Evolutionary conservation across 2,113 vertebrate genomes (phyloP).

Genomic region (Hystrix cristata): DNA sequence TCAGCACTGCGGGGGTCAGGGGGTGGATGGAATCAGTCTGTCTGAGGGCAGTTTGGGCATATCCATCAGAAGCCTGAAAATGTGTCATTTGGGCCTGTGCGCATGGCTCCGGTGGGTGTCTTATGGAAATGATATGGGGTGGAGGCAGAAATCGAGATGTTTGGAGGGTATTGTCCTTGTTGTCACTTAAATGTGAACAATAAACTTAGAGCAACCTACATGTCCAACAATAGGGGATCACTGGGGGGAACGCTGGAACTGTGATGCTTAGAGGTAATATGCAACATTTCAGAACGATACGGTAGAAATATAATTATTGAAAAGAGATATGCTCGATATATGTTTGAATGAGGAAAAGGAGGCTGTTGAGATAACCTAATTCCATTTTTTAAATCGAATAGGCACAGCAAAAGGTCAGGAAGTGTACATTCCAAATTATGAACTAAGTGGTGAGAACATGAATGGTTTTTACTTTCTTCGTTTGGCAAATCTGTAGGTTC

Average conservation of each 20-base stretch:
- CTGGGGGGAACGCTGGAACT: neutral
- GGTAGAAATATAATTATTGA: neutral
- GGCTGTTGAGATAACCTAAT: neutral
- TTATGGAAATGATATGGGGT: neutral
- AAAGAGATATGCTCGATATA: neutral
- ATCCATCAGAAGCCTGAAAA: neutral
- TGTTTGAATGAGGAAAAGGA: neutral
- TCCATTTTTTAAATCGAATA: slow-evolving; percentile 6
- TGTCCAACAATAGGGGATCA: neutral
- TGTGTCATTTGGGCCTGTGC: neutral
- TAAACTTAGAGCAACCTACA: neutral
- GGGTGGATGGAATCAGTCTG: neutral
- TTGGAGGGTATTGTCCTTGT: neutral
- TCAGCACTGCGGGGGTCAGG: neutral
- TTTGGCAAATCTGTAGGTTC: neutral
- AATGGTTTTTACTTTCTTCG: neutral
- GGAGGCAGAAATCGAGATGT: neutral
- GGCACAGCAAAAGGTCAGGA: neutral
- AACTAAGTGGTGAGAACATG: neutral
- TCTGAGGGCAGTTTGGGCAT: neutral
- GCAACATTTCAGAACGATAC: neutral
- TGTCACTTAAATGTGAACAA: neutral
- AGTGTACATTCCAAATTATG: neutral
- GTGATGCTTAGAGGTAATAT: neutral
- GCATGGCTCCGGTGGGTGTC: neutral